Evolutionary conservation across 2,888 invertebrate species (phyloP), one percentile per base, ranked within the genome.

Genomic region (Fragum fragum): DNA sequence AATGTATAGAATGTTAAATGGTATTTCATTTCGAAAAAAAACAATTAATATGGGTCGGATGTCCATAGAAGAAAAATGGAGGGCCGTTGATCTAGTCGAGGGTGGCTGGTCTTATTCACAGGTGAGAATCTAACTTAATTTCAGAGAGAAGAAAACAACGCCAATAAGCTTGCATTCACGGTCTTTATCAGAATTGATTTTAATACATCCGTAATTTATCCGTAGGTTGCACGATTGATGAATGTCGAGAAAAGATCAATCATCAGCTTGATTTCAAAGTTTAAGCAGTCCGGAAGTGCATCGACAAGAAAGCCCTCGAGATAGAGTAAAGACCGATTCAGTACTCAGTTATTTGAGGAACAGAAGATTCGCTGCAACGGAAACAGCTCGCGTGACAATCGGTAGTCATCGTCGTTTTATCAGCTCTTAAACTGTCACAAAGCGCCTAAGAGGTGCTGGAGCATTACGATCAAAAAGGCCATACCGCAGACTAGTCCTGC

Each of bases 261-360:
- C 36, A 16, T 23, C 7, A 53, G 32, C 2, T 26, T 74, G 18
- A 26, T 47, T 39, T 61, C 29, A 1, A 79, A 81, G 26, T 81
- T 47, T 39, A 61, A 36, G 3, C 73, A 57, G 26, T 77, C 77
- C 52, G 73, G 81, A 74, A 70, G 55, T 57, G 70, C 70, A 81
- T 68, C 55, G 28, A 14, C 73, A 52, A 3, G 52, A 71, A 53
- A 32, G 26, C 16, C 63, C 55, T 11, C 73, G 70, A 11, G 47
- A 61, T n/a, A 52, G 74, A 1, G 73, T 66, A 1, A 75, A 23
- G 75, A 75, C 53, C 23, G 66, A 29, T 39, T 70, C 53, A 70
- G 55, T 74, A 14, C 29, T 63, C 7, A 39, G 26, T 16, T 74
- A 79, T 53, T 26, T 74, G 9, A 47, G 70, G 28, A 21, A 70